Conservation (phyloP, 2,113 vertebrate species). For the Takifugu bimaculatus region DNA sequence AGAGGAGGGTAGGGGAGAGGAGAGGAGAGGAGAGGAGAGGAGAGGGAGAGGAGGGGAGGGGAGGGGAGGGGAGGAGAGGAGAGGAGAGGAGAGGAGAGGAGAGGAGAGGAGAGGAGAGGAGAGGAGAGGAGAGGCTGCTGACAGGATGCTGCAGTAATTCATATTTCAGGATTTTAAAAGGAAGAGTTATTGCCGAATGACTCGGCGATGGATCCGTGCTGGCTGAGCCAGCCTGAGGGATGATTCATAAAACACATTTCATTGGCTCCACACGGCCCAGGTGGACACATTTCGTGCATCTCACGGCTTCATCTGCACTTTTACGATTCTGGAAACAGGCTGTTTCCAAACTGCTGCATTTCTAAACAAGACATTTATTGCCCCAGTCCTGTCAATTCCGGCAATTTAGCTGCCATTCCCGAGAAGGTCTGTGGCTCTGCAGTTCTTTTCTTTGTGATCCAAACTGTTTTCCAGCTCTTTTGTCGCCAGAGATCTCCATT, state of each 20-base stretch:
- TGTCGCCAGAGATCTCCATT: too few species aligned
- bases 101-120: too few species aligned
- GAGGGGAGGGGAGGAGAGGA: too few species aligned
- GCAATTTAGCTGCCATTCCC: constrained; percentile 8
- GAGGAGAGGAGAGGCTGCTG: too few species aligned
- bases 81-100: too few species aligned
- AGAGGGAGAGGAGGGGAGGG: too few species aligned
- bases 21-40: too few species aligned
- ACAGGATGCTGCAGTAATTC: too few species aligned
- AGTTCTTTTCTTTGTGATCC: not conserved
- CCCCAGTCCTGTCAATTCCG: constrained; percentile 1
- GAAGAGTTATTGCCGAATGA: constrained; percentile 3
- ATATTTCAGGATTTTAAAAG: too few species aligned
- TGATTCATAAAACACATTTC: constrained; percentile 14
- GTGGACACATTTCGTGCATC: too few species aligned
- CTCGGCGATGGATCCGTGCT: constrained; percentile 7
- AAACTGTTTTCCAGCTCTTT: too few species aligned
- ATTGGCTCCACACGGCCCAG: constrained; percentile 1
- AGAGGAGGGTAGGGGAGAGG: too few species aligned
- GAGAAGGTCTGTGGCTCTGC: not conserved
- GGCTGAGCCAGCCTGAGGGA: constrained; percentile 18
- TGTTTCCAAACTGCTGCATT: constrained; percentile 1
- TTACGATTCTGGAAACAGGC: not conserved
- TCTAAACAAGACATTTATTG: not conserved
- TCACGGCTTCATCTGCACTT: constrained; percentile 1